Percentiles rank a stretch among this genome's conserved stretches.
Conservation (phyloP, 2,113 vertebrate genomes). For the Poicephalus meyeri region DNA sequence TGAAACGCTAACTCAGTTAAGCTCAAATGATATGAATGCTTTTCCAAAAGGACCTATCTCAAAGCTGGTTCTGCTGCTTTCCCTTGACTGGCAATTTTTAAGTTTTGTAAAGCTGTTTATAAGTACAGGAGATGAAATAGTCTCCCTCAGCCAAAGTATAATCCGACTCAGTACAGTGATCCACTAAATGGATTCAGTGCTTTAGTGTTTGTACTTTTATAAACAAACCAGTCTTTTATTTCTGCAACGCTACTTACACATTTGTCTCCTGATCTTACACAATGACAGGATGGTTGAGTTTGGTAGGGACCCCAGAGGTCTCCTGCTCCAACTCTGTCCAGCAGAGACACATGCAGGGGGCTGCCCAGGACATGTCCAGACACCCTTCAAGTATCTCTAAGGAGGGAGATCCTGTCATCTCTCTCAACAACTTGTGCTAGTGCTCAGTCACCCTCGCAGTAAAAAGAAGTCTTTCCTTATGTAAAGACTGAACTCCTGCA, state of each 20-base stretch:
- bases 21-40: neutral
- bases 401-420: neutral
- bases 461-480: neutral
- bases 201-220: neutral
- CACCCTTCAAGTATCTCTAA: neutral
- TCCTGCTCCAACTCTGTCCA: neutral
- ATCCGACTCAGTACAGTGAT: neutral
- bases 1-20: neutral
- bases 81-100: neutral
- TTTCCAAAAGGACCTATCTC: neutral
- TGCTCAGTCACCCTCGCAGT: neutral
- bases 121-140: neutral
- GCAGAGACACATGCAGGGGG: neutral
- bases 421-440: neutral
- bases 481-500: neutral
- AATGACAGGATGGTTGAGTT: neutral
- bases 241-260: neutral
- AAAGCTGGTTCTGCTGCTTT: neutral
- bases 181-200: neutral
- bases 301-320: neutral
- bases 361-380: neutral
- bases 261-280: neutral
- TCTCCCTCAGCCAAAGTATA: neutral
- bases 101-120: neutral
- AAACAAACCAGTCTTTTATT: neutral